Percentiles rank a stretch among this genome's conserved stretches.
Evolutionary conservation across 1,140 invertebrate genomes (phyloP).

Genomic region (Cylas formicarius): DNA sequence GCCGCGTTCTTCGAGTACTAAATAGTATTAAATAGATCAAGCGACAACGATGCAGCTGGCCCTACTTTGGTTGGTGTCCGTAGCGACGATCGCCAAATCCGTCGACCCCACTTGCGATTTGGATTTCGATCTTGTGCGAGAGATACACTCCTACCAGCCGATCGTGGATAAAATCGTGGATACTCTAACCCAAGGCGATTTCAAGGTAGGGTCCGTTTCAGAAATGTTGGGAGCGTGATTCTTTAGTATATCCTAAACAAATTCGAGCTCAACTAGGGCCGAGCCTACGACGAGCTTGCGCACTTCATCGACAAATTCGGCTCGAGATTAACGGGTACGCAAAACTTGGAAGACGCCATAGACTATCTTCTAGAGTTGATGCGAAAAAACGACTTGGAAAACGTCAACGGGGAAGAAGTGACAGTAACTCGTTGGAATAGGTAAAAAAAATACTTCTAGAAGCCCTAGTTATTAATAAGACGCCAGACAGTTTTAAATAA

Average conservation of each 20-base stretch:
- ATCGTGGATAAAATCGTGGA: conserved; percentile 54
- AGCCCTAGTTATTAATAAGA: neutral
- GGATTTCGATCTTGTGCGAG: conserved; percentile 40
- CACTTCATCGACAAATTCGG: conserved; percentile 68
- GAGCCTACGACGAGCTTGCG: conserved; percentile 55
- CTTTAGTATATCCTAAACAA: neutral
- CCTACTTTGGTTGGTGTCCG: too few relatives aligned
- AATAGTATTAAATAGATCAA: too few relatives aligned
- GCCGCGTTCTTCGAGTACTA: too few relatives aligned
- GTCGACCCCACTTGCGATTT: too few relatives aligned
- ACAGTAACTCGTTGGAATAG: conserved; percentile 50
- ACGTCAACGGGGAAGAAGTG: conserved; percentile 54
- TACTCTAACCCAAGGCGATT: conserved; percentile 49
- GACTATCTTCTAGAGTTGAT: conserved; percentile 61
- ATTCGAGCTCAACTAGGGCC: conserved; percentile 34
- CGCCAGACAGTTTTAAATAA: neutral
- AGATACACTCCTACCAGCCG: conserved; percentile 54
- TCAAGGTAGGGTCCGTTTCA: too few relatives aligned
- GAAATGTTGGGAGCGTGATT: neutral
- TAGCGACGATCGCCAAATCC: too few relatives aligned
- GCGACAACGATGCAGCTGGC: too few relatives aligned
- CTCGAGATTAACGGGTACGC: conserved; percentile 54
- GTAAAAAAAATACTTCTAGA: too few relatives aligned
- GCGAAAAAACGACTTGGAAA: conserved; percentile 47
- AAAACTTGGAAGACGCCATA: conserved; percentile 59